Conservation (phyloP, 2,113 vertebrate species). For the Cnemophilus loriae region DNA sequence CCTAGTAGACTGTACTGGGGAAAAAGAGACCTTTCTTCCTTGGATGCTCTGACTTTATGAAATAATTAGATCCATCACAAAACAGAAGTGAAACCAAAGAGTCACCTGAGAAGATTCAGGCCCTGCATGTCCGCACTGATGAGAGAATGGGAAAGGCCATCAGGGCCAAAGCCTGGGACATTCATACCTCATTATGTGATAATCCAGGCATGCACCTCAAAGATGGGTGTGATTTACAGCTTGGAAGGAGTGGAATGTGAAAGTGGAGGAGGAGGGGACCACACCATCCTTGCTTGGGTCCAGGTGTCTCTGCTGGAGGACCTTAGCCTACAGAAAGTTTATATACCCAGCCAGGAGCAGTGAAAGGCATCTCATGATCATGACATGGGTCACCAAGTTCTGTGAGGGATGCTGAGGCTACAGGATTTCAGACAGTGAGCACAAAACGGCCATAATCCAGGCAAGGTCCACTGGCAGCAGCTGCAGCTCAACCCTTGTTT, state of each 20-base stretch:
- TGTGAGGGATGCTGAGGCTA: accelerated
- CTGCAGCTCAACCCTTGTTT: neutral
- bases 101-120: neutral
- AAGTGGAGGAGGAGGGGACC: neutral
- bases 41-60: neutral
- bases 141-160: neutral
- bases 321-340: neutral
- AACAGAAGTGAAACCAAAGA: neutral
- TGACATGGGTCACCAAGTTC: neutral
- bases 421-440: neutral
- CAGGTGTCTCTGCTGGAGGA: neutral
- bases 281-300: neutral
- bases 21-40: neutral
- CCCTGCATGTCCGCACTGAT: neutral
- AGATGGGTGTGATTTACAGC: neutral
- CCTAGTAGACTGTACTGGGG: neutral
- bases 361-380: neutral
- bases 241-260: neutral
- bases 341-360: neutral
- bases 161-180: neutral
- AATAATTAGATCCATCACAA: neutral
- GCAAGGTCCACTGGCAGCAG: neutral
- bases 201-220: neutral
- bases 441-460: neutral
- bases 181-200: neutral